Conservation (phyloP, 1,140 invertebrate species). For the Danaus plexippus region DNA sequence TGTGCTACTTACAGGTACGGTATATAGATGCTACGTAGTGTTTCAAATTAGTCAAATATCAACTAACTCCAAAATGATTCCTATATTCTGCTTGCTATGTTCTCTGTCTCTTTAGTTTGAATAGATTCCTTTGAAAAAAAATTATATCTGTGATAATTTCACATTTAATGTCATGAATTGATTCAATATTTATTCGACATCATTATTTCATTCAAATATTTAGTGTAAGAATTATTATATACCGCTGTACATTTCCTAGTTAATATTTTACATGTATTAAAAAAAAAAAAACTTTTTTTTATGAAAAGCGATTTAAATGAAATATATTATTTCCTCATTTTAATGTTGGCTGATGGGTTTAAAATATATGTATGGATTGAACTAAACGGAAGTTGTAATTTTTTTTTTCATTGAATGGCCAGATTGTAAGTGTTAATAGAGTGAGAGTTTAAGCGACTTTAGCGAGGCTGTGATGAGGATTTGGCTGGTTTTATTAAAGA, state of each 20-base stretch:
- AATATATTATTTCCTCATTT: slow-evolving; percentile 13
- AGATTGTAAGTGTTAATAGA: slow-evolving; percentile 43
- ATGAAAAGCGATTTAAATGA: slow-evolving; percentile 8
- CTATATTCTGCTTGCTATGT: too few relatives aligned
- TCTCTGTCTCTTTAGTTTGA: too few relatives aligned
- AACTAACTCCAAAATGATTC: too few relatives aligned
- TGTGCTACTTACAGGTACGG: too few relatives aligned
- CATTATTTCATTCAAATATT: slow-evolving; percentile 9
- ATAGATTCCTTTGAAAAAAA: slow-evolving; percentile 5
- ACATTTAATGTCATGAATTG: slow-evolving; percentile 23
- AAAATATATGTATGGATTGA: slow-evolving; percentile 5
- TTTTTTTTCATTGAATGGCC: slow-evolving; percentile 52
- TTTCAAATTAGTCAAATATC: too few relatives aligned
- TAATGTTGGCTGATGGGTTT: slow-evolving; percentile 5
- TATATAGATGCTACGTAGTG: too few relatives aligned
- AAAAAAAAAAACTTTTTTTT: slow-evolving; percentile 16
- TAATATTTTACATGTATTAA: slow-evolving; percentile 18
- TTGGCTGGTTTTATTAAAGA: slow-evolving; percentile 22
- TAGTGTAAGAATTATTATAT: slow-evolving; percentile 17
- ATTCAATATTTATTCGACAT: slow-evolving; percentile 8
- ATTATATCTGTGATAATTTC: slow-evolving; percentile 45
- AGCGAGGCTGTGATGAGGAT: slow-evolving; percentile 63
- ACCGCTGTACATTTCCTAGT: slow-evolving; percentile 13
- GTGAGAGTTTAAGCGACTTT: slow-evolving; percentile 59
- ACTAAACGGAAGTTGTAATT: slow-evolving; percentile 45